These are phyloP conservation scores for Solen grandis DNA, from an alignment of 1,140 invertebrate species.

Conservation along the genomic window DNA sequence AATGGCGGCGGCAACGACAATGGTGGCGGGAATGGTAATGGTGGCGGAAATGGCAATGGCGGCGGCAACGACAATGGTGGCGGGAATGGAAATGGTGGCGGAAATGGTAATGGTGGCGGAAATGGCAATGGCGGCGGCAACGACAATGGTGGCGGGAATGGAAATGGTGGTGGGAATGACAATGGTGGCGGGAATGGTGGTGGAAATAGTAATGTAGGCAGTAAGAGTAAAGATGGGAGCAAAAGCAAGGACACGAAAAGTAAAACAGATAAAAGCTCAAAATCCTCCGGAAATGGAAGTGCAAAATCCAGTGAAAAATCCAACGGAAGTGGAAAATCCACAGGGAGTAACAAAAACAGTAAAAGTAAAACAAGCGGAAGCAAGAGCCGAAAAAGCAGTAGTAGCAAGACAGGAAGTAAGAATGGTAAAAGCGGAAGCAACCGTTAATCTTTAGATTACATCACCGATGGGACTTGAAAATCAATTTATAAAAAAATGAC, in stretches of 20 bases:
- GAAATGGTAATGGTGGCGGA: constrained; percentile 5
- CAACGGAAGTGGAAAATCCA: background rate
- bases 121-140: background rate
- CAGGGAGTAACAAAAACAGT: background rate
- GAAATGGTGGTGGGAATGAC: background rate
- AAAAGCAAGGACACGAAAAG: background rate
- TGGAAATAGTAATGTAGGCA: background rate
- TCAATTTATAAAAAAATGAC: no score
- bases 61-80: background rate
- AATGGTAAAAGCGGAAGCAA: background rate
- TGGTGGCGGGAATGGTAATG: background rate
- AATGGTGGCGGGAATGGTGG: background rate
- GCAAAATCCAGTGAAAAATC: background rate
- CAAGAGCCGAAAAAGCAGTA: background rate
- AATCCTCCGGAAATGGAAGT: background rate
- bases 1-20: background rate
- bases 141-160: background rate
- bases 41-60: background rate
- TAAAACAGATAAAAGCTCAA: background rate
- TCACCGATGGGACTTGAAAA: no score
- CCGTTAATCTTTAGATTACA: no score
- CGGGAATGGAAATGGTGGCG: background rate
- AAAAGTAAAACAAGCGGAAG: background rate
- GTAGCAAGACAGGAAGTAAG: background rate
- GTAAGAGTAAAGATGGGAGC: background rate